Evolutionary conservation across 2,888 invertebrate species (phyloP).

Genomic region (Andrena chrysosceles): DNA sequence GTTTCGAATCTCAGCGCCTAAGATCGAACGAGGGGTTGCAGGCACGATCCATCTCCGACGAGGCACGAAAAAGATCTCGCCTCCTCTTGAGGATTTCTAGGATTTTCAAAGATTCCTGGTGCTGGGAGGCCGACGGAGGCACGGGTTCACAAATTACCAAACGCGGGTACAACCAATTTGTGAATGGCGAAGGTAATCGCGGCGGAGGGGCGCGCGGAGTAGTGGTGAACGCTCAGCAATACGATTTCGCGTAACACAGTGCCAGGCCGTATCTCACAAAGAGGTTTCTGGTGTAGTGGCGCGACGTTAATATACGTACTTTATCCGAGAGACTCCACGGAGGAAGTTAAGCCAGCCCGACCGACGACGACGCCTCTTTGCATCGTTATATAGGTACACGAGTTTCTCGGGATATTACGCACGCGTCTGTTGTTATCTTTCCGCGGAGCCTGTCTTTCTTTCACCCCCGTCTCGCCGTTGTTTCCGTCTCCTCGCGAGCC

Average conservation of each 20-base stretch:
- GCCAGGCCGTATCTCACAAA: conserved; percentile 48
- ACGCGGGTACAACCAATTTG: background rate
- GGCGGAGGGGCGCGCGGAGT: background rate
- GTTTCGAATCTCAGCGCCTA: too few species aligned
- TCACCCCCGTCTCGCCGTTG: background rate
- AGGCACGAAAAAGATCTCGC: background rate
- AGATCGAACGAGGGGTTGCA: too few species aligned
- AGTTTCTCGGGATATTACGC: conserved; percentile 52
- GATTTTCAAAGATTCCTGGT: background rate
- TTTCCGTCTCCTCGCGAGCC: conserved; percentile 7
- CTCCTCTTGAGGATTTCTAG: background rate
- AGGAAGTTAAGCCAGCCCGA: conserved; percentile 46
- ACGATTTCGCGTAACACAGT: conserved; percentile 45
- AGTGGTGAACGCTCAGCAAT: background rate
- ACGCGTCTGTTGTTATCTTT: conserved; percentile 48
- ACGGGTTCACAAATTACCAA: background rate
- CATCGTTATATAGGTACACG: conserved; percentile 41
- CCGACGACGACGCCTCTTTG: conserved; percentile 41
- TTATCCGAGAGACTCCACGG: conserved; percentile 49
- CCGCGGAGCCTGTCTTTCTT: background rate
- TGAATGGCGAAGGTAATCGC: conserved; percentile 9
- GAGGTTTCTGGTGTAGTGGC: conserved; percentile 53
- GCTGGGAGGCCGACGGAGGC: background rate
- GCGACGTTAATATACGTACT: conserved; percentile 63
- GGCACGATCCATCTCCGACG: too few species aligned